Base-by-base conservation (phyloP, 2,797 vertebrate genomes). In the Coregonus sp. region DNA sequence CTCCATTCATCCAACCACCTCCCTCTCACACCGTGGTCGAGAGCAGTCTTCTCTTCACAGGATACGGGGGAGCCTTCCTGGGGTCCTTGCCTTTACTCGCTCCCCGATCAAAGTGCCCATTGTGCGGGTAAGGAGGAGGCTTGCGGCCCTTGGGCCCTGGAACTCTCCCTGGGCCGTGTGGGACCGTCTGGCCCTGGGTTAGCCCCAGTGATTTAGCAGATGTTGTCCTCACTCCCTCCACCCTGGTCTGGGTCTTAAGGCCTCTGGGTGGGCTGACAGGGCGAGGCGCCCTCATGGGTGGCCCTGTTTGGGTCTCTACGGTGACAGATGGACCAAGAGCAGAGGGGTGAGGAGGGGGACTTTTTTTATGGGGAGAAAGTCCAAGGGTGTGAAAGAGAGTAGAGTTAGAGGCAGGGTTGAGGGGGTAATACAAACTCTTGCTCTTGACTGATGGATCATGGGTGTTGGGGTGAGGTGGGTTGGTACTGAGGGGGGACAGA, bases 21-120 rank as follows among this genome's bases (percentile, higher is more conserved):
- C 79, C 86, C 40, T 47, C 82, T 87, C 93, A 95, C 90, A 95
- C 94, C 5, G 91, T 95, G 75, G 94, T 95, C 1, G 93, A 94
- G 82, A 93, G 93, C 89, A 94, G 89, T 86, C 82, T 91, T 75
- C 92, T 89, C 78, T 91, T 94, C 86, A 93, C 92, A 1, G 93
- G 92, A 79, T 93, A 93, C 0, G 93, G 93, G 54, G 92, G 93
- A 81, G 90, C 88, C 83, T 92, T 89, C 72, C 88, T 86, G 71
- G 88, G 82, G 78, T 92, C 91, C 77, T 88, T 94, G n/a, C 3
- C 84, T 82, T 87, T 90, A 82, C 89, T 89, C 7, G 73, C 72
- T 9, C 40, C 40, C 52, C 77, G 82, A 25, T 90, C 89, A 0
- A 78, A 79, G 52, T 83, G 80, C 71, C 79, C 83, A 74, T 89